Conservation (phyloP, 2,113 vertebrate species). For the Calidris pugnax region DNA sequence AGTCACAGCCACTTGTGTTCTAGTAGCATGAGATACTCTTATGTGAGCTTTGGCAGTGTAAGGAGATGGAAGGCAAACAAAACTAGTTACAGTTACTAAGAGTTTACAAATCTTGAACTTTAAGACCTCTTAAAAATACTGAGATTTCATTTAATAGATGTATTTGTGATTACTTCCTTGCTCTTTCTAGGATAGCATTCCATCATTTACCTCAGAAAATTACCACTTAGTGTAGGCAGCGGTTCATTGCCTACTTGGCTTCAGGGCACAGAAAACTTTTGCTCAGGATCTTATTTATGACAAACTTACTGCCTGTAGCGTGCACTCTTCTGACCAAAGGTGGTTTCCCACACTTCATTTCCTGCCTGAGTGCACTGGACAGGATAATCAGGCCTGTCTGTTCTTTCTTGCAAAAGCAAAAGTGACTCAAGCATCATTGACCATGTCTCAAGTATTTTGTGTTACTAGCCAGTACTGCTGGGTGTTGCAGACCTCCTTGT, state of each 20-base stretch:
- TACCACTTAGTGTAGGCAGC: background rate
- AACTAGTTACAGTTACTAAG: background rate
- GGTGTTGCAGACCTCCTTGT: background rate
- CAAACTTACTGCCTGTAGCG: rapidly evolving
- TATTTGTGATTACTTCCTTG: background rate
- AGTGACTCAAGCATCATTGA: background rate
- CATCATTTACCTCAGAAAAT: background rate
- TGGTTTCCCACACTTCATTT: background rate
- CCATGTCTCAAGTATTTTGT: rapidly evolving
- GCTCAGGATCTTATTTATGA: background rate
- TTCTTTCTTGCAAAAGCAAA: background rate
- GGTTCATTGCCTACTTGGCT: background rate
- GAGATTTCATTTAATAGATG: background rate
- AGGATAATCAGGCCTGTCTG: background rate
- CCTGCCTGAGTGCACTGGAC: background rate
- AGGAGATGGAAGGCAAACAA: background rate
- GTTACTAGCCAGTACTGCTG: background rate
- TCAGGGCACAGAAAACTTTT: background rate
- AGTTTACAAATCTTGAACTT: background rate
- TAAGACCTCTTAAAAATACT: background rate
- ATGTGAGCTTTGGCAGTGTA: background rate
- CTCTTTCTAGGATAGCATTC: background rate
- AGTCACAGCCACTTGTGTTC: background rate
- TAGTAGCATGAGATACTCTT: background rate
- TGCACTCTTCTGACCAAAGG: background rate